These are phyloP conservation scores for Rhabdomys dilectus DNA, from an alignment of 2,113 vertebrate genomes.

Conservation along the genomic window DNA sequence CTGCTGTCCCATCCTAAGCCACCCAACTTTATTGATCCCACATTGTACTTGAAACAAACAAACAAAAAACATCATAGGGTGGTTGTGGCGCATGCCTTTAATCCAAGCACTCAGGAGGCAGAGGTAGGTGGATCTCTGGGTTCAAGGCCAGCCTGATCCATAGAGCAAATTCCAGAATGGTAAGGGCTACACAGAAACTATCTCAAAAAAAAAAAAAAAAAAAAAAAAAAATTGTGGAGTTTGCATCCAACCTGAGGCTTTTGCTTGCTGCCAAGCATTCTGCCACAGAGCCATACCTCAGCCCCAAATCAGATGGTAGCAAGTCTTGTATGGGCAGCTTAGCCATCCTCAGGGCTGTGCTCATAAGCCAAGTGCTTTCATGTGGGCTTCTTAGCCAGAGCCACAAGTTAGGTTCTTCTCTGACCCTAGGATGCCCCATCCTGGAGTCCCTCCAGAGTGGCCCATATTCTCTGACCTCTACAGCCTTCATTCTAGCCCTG, in stretches of 20 bases:
- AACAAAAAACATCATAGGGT: not conserved
- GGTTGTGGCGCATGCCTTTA: not conserved
- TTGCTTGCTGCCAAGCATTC: not conserved
- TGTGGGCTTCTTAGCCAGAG: not conserved
- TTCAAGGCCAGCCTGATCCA: not conserved
- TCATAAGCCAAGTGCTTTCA: not conserved
- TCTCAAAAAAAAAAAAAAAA: not conserved
- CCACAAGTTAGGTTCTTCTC: not conserved
- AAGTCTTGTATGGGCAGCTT: not conserved
- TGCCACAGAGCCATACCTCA: too few species aligned
- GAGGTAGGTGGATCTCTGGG: not conserved
- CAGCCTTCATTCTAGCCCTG: not conserved
- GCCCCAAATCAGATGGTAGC: not conserved
- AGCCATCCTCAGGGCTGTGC: not conserved
- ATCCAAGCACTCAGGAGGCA: not conserved
- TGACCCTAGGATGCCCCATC: not conserved
- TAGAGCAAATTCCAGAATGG: not conserved
- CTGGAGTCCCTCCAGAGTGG: not conserved
- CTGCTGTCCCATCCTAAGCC: not conserved
- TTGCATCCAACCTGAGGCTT: not conserved
- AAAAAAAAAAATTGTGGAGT: not conserved
- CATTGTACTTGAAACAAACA: not conserved
- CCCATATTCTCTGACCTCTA: not conserved
- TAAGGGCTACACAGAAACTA: not conserved
- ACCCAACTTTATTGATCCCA: not conserved